Percentiles rank a stretch among this genome's conserved stretches.
These are phyloP conservation scores for Aptenodytes forsteri DNA, from an alignment of 2,113 vertebrate genomes.

Conservation along the genomic window DNA sequence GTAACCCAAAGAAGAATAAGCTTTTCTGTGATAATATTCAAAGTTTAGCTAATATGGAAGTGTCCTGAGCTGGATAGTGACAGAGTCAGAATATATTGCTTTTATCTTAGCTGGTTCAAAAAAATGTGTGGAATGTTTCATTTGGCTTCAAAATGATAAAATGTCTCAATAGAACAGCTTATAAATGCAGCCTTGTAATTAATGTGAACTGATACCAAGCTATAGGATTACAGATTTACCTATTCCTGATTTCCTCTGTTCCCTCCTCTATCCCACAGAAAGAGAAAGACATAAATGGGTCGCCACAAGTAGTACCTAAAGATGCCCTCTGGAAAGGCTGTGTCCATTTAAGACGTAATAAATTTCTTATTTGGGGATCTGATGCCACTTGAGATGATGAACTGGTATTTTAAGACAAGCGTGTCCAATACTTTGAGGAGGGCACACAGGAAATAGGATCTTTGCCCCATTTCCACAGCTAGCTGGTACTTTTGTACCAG, in stretches of 20 bases:
- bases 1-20: slow-evolving; percentile 1
- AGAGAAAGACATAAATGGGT: background rate
- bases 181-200: slow-evolving; percentile 38
- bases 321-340: background rate
- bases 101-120: slow-evolving; percentile 26
- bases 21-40: slow-evolving; percentile 41
- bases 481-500: background rate
- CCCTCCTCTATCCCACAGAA: background rate
- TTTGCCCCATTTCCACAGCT: background rate
- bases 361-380: background rate
- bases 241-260: background rate
- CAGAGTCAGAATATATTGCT: background rate
- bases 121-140: background rate
- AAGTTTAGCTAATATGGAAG: background rate
- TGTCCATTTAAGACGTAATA: background rate
- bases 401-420: background rate
- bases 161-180: background rate
- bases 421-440: background rate
- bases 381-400: background rate
- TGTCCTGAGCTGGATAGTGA: background rate
- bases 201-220: background rate
- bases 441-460: background rate
- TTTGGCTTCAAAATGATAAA: slow-evolving; percentile 37
- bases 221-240: background rate
- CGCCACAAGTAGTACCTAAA: background rate